These are phyloP conservation scores for Hephaestus fuliginosus DNA, from an alignment of 2,797 vertebrate species.

Conservation along the genomic window DNA sequence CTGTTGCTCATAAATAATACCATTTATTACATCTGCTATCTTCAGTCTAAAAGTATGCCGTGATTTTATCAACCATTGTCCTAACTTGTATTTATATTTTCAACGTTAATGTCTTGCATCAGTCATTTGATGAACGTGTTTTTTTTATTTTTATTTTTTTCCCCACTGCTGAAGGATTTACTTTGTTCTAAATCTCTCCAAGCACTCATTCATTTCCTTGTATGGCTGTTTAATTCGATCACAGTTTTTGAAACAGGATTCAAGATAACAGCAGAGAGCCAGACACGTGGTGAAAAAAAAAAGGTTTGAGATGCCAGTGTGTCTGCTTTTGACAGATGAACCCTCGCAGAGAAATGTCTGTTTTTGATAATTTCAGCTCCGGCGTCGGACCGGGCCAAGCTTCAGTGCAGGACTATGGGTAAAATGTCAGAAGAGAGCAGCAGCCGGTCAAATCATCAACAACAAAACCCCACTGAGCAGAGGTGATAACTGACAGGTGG, in stretches of 20 bases:
- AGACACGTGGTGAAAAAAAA: conserved; percentile 18
- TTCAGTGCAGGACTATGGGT: conserved; percentile 3
- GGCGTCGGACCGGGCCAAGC: not conserved
- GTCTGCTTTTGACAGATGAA: conserved; percentile 27
- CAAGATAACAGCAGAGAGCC: conserved; percentile 15
- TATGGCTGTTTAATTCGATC: conserved; percentile 31
- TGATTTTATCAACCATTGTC: conserved; percentile 3
- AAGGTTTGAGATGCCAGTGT: conserved; percentile 19
- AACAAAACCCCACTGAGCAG: not conserved
- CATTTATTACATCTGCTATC: not conserved
- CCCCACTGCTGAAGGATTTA: conserved; percentile 5
- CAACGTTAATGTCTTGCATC: not conserved
- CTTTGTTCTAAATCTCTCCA: not conserved
- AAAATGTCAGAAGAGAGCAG: conserved; percentile 9
- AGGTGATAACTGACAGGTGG: not conserved
- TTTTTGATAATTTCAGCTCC: conserved; percentile 44
- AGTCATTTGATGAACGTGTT: not conserved
- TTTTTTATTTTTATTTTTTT: not conserved
- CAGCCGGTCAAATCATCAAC: conserved; percentile 34
- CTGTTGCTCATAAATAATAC: not conserved
- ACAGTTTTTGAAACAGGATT: conserved; percentile 18
- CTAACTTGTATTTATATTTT: conserved; percentile 2
- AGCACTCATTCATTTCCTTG: conserved; percentile 40
- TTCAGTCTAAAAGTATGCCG: conserved; percentile 1
- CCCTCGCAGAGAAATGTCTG: conserved; percentile 9